Evolutionary conservation across 1,140 invertebrate species (phyloP), one percentile per base, ranked within the genome.

Genomic region (Leptopilina clavipes): DNA sequence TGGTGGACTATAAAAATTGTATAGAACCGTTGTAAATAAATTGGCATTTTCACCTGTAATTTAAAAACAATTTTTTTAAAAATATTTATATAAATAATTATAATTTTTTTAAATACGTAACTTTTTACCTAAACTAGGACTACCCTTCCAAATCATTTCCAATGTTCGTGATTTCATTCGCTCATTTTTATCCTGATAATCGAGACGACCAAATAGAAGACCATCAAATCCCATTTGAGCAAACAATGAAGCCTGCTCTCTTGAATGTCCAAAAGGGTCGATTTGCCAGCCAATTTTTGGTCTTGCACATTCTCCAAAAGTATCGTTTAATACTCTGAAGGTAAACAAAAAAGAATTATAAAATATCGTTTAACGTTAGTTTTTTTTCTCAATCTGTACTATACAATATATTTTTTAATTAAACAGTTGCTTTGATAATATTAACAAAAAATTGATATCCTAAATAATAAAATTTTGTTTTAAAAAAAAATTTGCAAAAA

Each of bases 261-360:
- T 88, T 0, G 96, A 97, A 86, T 98, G 97, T 0, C 97, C 97
- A 84, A 98, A 98, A 0, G 97, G 96, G 91, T 98, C 97, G 65
- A 98, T 98, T 88, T 98, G 97, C 97, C 97, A 98, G 3, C 95
- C 96, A 10, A 97, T 92, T 31, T 92, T 92, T 0, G 97, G 97
- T 12, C 93, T 89, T 0, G 92, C 96, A 86, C 97, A 98, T 12
- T 93, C 89, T 0, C 97, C 97, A 86, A 98, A 97, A 0, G 94
- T 95, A 14, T 97, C 93, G 77, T 96, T 94, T 0, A 98, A 86
- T 71, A 94, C 93, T 77, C 92, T 93, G 10, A 37, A 43, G n/a
- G 19, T 70, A 31, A n/a, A n/a, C 25, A 40, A 40, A 40, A 40
- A 8, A 40, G n/a, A 40, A 40, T 40, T 40, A 40, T 40, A 6